Evolutionary conservation across 2,797 vertebrate species (phyloP), one percentile per base, ranked within the genome.

Genomic region (Dipus sagitta): DNA sequence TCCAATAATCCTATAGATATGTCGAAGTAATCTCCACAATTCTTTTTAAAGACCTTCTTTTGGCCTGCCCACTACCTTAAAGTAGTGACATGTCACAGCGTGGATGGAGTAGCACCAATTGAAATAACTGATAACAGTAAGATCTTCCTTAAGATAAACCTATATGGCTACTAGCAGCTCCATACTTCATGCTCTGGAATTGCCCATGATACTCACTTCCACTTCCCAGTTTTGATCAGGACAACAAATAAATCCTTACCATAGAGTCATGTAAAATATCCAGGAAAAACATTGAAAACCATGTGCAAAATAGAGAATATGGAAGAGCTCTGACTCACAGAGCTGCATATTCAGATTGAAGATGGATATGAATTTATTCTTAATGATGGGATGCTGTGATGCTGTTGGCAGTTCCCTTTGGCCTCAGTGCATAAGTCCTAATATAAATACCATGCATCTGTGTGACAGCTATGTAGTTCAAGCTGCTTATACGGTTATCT

Each of bases 361-460:
- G 42, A 20, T 20, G 11, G 26, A 24, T 77, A 34, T 21, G 24
- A 18, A 34, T 47, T 76, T 5, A 13, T 3, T 76, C 9, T 17
- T 47, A 10, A 72, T 32, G 18, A 6, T 32, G 6, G 6, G 89
- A 88, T 21, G 12, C 32, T 11, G 74, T 30, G 13, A 60, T 2
- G 30, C 0, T 26, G 77, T 0, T n/a, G 18, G 26, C 12, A 2
- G 15, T 64, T 88, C 91, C 86, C 24, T 96, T 67, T 81, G 12
- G 72, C 60, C 32, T 93, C 70, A 62, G 21, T 88, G 88, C 24
- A 76, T 28, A 80, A 52, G 32, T 70, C 17, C 93, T 83, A 95
- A 91, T 90, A 34, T 87, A 91, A 42, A 47, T 67, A 84, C 89
- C 88, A 52, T 77, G 67, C 92, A 62, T 47, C 23, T 34, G 38